Base-by-base conservation (phyloP, 2,797 vertebrate genomes). In the Champsocephalus esox region DNA sequence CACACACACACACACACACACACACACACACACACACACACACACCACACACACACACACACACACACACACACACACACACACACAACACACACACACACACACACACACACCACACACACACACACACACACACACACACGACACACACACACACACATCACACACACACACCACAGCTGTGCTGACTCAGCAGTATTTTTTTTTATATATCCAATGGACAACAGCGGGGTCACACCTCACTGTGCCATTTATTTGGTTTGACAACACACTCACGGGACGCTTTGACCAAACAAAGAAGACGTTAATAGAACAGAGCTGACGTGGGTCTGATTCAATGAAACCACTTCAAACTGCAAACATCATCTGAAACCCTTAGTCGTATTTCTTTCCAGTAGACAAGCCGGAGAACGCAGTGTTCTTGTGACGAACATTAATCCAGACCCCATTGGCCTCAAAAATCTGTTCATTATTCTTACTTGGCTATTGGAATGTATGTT, bases 161-260 rank as follows among this genome's bases (percentile, higher is more conserved):
- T n/a, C 21, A 21, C 28, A 38, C 21, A 21, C 21, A 21, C 21
- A 28, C 34, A 45, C 48, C n/a, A 66, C 50, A 74, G 88, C 84
- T 90, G 88, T 81, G 85, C 84, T 83, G 82, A 84, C 74, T 83
- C 82, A 82, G 80, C 5, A 45, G 48, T 70, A 55, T 64, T 52
- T 52, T 80, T 66, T 79, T 70, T 66, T 55, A 4, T 57, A 60
- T 55, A 74, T 73, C 49, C 32, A 84, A 60, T 72, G 73, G 62
- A 75, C 71, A 52, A 70, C 48, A 54, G 45, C 52, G 34, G 63
- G 59, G 73, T 77, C 67, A 63, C 58, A 52, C 64, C 70, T 81
- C 70, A 19, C 61, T 64, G 62, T 44, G 73, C 68, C 45, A 58
- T 75, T 80, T 90, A 77, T 91, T 90, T 92, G 75, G 58, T 87